A percentile compares a stretch with the other conserved stretches of the same genome.
These are phyloP conservation scores for Pecten maximus DNA, from an alignment of 2,888 invertebrate species.

Conservation along the genomic window DNA sequence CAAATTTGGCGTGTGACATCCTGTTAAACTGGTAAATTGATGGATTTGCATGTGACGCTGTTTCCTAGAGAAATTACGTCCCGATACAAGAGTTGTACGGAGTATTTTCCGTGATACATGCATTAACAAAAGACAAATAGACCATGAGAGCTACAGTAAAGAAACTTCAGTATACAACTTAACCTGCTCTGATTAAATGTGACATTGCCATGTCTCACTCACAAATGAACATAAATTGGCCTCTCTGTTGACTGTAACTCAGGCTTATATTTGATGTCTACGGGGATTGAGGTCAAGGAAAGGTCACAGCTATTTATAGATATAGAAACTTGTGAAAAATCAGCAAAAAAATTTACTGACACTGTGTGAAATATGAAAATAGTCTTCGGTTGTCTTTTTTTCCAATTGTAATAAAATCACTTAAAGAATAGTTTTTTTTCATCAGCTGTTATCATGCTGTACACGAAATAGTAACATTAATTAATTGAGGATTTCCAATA, in stretches of 20 bases:
- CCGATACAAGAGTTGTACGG: no score
- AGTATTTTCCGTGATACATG: no score
- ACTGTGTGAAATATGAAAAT: not conserved
- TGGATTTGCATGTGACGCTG: no score
- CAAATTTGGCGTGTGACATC: no score
- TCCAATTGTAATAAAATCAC: not conserved
- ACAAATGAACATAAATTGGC: not conserved
- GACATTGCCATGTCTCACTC: not conserved
- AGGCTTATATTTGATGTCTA: not conserved
- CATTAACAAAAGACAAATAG: no score
- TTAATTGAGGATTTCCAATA: no score
- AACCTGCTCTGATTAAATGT: not conserved
- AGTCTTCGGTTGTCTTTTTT: not conserved
- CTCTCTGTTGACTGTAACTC: not conserved
- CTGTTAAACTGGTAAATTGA: no score
- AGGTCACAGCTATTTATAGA: not conserved
- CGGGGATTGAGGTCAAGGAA: constrained; percentile 1
- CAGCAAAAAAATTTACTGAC: not conserved
- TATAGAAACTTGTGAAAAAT: not conserved
- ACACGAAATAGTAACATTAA: no score
- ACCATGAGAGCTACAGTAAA: no score
- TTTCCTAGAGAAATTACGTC: no score
- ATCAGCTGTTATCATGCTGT: no score
- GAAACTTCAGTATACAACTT: not conserved
- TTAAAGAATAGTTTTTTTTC: no score